Percentiles rank a stretch among this genome's conserved stretches.
Conservation (phyloP, 2,797 vertebrate species). For the Urosaurus nigricauda region DNA sequence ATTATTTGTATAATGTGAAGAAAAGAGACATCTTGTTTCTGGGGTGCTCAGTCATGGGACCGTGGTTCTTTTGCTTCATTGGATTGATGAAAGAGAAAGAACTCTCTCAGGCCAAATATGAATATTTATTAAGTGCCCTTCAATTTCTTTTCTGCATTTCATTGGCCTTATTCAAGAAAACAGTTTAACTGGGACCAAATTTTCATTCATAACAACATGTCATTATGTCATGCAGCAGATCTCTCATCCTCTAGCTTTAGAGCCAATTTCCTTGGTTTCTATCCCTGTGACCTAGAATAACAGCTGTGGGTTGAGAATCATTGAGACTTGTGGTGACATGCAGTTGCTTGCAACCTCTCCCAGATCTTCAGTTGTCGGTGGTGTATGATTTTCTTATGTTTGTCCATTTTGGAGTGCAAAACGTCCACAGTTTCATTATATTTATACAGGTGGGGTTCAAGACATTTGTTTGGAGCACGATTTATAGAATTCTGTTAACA, state of each 20-base stretch:
- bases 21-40: constrained; percentile 27
- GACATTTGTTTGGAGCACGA: background rate
- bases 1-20: background rate
- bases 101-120: background rate
- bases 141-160: background rate
- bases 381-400: background rate
- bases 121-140: background rate
- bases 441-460: background rate
- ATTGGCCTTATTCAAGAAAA: constrained; percentile 4
- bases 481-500: constrained; percentile 13
- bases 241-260: background rate
- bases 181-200: background rate
- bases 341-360: background rate
- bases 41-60: background rate
- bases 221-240: constrained; percentile 9
- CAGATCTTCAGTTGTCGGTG: background rate
- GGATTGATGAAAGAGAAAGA: background rate
- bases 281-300: constrained; percentile 26
- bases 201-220: constrained; percentile 10
- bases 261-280: background rate
- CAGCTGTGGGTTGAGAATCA: background rate
- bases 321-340: background rate
- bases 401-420: background rate
- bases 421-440: background rate
- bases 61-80: background rate